These are phyloP conservation scores for Tachuris rubrigastra DNA, from an alignment of 2,113 vertebrate genomes.

Conservation along the genomic window DNA sequence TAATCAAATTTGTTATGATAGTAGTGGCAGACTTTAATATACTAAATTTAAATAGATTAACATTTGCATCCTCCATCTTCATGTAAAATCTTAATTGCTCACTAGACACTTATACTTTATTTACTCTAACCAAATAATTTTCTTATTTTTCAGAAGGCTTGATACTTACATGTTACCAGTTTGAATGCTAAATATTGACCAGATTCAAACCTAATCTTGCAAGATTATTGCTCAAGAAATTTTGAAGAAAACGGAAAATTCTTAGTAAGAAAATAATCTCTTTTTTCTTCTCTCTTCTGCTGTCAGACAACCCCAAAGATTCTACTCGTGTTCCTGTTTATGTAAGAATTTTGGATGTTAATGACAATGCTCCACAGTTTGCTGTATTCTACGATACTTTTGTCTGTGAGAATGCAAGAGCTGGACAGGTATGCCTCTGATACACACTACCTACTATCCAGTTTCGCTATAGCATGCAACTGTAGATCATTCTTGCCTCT, in stretches of 20 bases:
- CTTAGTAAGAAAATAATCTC: background rate
- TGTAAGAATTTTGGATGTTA: constrained; percentile 92
- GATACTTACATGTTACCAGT: background rate
- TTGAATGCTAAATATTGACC: background rate
- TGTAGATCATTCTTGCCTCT: background rate
- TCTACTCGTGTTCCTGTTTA: constrained; percentile 89
- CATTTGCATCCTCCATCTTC: background rate
- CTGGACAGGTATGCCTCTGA: constrained; percentile 85
- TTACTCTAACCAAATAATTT: background rate
- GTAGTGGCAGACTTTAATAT: background rate
- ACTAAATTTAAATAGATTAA: constrained; percentile 4
- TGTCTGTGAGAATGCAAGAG: constrained; percentile 95
- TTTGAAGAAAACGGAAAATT: background rate
- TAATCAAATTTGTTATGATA: background rate
- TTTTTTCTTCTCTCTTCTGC: background rate
- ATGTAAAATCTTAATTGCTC: background rate
- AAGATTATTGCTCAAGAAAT: background rate
- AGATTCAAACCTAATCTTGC: background rate
- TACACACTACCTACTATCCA: background rate
- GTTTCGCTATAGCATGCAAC: background rate
- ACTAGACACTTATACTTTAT: background rate
- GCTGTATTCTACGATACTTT: constrained; percentile 95
- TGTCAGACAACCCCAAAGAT: constrained; percentile 88
- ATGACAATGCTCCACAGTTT: constrained; percentile 95
- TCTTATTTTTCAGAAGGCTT: background rate